Base-by-base conservation (phyloP, 1,140 invertebrate species). In the Drosophila neocordata region DNA sequence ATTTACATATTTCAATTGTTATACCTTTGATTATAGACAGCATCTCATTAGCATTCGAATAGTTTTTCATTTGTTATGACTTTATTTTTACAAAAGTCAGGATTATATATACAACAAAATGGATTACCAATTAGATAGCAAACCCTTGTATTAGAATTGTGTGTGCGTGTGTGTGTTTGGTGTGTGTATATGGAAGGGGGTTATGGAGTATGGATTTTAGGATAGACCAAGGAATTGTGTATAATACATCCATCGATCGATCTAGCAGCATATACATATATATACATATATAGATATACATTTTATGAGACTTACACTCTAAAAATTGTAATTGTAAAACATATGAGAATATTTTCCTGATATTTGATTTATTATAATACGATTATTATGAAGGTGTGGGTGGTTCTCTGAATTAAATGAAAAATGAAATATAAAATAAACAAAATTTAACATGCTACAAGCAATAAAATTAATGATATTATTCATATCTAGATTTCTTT, bases 1-100 rank as follows among this genome's bases (percentile, higher is more conserved):
- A 68, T 68, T 68, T 27, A 71, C 65, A 62, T 56, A 44, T 62
- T 41, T 64, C 12, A 57, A 51, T 11, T 58, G 63, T 24, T 60
- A 77, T 20, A 60, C 62, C 59, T 68, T 71, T 62, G 70, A 69
- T 20, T 61, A 20, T 62, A 37, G 60, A 58, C 64, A 69, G 63
- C 70, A 77, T 83, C 83, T 88, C 83, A 88, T 88, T 88, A 88
- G 83, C 83, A 88, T 88, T 87, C 83, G 65, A 75, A 68, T 68
- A 65, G 63, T 65, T 73, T 53, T 66, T 62, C 62, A 58, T 57
- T 38, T 60, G 34, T 59, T 22, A 37, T 68, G 27, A 37, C 48
- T 38, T 70, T 64, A 51, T 48, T 20, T 18, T 48, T 48, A 48
- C 15, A 20, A 48, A 20, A 44, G 13, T 8, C 18, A 44, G 27